Evolutionary conservation across 2,888 invertebrate species (phyloP).

Genomic region (Octonoba sinensis): DNA sequence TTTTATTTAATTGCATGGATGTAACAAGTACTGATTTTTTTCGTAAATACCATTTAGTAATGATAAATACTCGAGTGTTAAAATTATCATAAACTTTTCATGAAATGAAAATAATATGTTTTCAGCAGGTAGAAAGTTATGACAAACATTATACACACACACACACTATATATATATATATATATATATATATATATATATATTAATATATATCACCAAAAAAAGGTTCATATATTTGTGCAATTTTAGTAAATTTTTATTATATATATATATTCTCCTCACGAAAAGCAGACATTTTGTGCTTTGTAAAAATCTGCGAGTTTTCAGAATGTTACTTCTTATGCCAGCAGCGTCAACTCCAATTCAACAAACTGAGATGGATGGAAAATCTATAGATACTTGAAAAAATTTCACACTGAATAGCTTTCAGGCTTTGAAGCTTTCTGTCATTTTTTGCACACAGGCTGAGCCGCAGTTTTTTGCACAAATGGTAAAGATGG

Average conservation of each 20-base stretch:
- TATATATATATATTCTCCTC: constrained; percentile 1
- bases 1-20: no score
- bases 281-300: constrained; percentile 49
- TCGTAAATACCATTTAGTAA: no score
- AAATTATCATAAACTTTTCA: no score
- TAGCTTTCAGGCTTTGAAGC: constrained; percentile 64
- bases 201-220: background rate
- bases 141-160: background rate
- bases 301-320: constrained; percentile 54
- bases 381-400: constrained; percentile 64
- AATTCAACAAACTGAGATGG: constrained; percentile 64
- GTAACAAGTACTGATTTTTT: no score
- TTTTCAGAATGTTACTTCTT: constrained; percentile 58
- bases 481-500: constrained; percentile 61
- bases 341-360: constrained; percentile 61
- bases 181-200: constrained; percentile 38
- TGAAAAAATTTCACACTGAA: constrained; percentile 64
- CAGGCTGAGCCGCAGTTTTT: constrained; percentile 57
- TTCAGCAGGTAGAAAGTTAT: no score
- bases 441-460: constrained; percentile 61
- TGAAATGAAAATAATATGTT: no score
- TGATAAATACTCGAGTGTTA: no score
- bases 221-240: no score
- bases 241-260: background rate
- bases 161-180: background rate